These are phyloP conservation scores for Oncopeltus fasciatus DNA, from an alignment of 1,140 invertebrate species.

Conservation along the genomic window DNA sequence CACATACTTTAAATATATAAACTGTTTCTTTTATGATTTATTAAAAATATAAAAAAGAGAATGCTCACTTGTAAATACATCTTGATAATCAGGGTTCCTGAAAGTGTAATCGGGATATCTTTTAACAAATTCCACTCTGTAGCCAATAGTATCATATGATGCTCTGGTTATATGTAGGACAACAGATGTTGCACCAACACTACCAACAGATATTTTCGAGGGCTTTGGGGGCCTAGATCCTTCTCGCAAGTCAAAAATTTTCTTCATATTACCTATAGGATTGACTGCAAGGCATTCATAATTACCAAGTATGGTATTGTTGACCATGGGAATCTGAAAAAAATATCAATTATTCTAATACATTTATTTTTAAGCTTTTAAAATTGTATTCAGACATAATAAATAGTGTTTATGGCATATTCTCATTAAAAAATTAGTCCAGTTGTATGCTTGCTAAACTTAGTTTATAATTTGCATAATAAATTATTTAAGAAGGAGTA, in stretches of 20 bases:
- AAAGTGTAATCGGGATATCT: neutral
- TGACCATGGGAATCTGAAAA: conserved; percentile 12
- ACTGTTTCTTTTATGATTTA: neutral
- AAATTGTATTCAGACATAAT: neutral
- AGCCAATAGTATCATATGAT: conserved; percentile 9
- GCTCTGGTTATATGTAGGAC: neutral
- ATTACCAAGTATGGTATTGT: neutral
- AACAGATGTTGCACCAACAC: neutral
- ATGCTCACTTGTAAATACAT: conserved; percentile 15
- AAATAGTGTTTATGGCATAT: too few species aligned
- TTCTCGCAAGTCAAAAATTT: conserved; percentile 1
- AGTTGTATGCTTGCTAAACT: too few species aligned
- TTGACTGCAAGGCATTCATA: conserved; percentile 13
- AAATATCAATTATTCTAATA: too few species aligned
- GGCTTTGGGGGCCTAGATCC: conserved; percentile 8
- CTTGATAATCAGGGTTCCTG: conserved; percentile 13
- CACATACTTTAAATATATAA: neutral
- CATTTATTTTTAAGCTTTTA: too few species aligned
- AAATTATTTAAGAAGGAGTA: too few species aligned
- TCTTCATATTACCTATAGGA: conserved; percentile 1
- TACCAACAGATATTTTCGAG: neutral
- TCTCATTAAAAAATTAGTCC: too few species aligned
- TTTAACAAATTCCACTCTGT: conserved; percentile 8
- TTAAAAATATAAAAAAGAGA: neutral
- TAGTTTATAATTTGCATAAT: too few species aligned